Base-by-base conservation (phyloP, 1,140 invertebrate species). In the Drosophila erecta region DNA sequence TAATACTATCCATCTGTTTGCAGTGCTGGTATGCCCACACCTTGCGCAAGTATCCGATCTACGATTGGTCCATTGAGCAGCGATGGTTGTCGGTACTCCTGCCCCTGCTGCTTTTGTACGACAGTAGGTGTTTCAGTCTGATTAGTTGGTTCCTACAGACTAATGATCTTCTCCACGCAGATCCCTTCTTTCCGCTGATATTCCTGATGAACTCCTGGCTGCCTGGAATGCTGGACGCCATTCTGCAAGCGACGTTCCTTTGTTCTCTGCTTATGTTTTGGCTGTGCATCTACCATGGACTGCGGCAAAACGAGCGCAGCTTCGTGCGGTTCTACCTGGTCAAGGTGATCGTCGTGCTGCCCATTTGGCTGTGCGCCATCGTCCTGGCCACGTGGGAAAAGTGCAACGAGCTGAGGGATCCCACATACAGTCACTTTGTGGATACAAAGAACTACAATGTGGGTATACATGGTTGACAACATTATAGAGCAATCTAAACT, bases 51-150 rank as follows among this genome's bases (percentile, higher is more conserved):
- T 99, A 97, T 93, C 95, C 96, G 0, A 93, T 98, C 3, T 95
- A 95, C 76, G 98, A 99, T 93, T 99, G 98, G 98, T 98, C 98
- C 4, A 98, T 99, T 77, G 98, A 99, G 93, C 98, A 99, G 90
- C 98, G 97, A 93, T 99, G 98, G 98, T 95, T 99, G 81, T 97
- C 97, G 1, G 93, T 98, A 22, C 93, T 99, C 24, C 93, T 99
- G 65, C 97, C 98, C n/a, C 92, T 98, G 1, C 93, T 99, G 1
- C 93, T 99, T 54, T 93, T 98, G 20, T 98, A 98, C 89, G 97
- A 99, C 93, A 97, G 98, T 99, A 94, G 94, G 94, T 64, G 94
- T 64, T 7, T 2, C 8, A 17, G 1, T 22, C 1, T 7, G 3
- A 30, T 30, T 60, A 4, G 4, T 14, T 12, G 0, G 5, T 14